A percentile compares a stretch with the other conserved stretches of the same genome.
Evolutionary conservation across 2,113 vertebrate species (phyloP).

Genomic region (Lophochroa leadbeateri): DNA sequence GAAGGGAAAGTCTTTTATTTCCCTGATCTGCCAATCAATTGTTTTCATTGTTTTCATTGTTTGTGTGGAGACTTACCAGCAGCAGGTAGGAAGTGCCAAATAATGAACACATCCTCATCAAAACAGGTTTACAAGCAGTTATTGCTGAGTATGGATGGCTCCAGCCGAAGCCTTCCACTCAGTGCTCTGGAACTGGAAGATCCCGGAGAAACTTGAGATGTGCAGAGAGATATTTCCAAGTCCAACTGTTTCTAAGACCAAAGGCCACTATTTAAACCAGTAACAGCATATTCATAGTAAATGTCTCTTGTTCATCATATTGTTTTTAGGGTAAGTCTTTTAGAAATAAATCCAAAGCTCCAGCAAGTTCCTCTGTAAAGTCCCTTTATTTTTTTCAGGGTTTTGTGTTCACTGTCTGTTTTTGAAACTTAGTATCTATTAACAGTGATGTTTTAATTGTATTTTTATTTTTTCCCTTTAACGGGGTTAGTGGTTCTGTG

Average conservation of each 20-base stretch:
- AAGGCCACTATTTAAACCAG: not conserved
- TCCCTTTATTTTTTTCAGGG: not conserved
- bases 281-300: not conserved
- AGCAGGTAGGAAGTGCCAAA: not conserved
- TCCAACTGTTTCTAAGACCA: not conserved
- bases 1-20: not conserved
- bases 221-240: not conserved
- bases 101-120: not conserved
- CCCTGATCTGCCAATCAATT: not conserved
- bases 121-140: not conserved
- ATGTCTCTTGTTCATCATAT: not conserved
- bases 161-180: accelerated
- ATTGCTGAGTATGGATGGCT: not conserved
- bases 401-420: not conserved
- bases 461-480: not conserved
- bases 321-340: not conserved
- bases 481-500: not conserved
- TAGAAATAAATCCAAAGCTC: not conserved
- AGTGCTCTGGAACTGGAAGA: not conserved
- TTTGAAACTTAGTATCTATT: not conserved
- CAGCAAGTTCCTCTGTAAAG: not conserved
- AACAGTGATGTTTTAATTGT: not conserved
- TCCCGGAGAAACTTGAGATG: not conserved
- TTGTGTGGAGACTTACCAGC: not conserved
- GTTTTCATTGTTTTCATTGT: not conserved